Evolutionary conservation across 2,888 invertebrate species (phyloP).

Genomic region (Opisthograptis luteolata): DNA sequence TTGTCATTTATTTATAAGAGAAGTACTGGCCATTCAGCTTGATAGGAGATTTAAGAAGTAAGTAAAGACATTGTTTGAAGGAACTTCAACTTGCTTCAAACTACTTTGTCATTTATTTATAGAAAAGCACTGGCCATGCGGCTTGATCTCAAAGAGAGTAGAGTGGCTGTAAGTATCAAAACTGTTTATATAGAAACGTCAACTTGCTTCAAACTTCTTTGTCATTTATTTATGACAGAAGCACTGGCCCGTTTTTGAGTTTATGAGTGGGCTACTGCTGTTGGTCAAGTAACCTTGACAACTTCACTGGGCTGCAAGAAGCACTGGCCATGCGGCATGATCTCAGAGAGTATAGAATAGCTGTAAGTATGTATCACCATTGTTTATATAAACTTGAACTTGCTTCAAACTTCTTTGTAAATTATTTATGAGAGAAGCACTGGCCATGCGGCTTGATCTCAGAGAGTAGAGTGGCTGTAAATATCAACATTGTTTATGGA

Average conservation of each 20-base stretch:
- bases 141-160: constrained; percentile 98
- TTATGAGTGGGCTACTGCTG: too few relatives aligned
- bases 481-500: background rate
- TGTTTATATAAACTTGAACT: background rate
- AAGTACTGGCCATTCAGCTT: too few relatives aligned
- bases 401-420: too few relatives aligned
- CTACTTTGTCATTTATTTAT: constrained; percentile 99
- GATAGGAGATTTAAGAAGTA: too few relatives aligned
- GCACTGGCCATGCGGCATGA: too few relatives aligned
- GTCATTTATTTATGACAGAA: background rate
- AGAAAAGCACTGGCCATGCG: constrained; percentile 98
- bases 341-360: too few relatives aligned
- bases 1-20: background rate
- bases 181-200: background rate
- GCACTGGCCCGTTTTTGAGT: too few relatives aligned
- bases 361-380: background rate
- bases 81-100: constrained; percentile 95
- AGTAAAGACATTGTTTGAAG: too few relatives aligned
- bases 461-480: too few relatives aligned
- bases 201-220: background rate
- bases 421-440: too few relatives aligned
- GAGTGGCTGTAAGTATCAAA: constrained; percentile 86
- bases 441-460: background rate
- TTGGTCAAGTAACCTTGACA: too few relatives aligned
- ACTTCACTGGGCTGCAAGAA: too few relatives aligned